Evolutionary conservation across 2,888 invertebrate genomes (phyloP).

Genomic region (Andrena trimmerana): DNA sequence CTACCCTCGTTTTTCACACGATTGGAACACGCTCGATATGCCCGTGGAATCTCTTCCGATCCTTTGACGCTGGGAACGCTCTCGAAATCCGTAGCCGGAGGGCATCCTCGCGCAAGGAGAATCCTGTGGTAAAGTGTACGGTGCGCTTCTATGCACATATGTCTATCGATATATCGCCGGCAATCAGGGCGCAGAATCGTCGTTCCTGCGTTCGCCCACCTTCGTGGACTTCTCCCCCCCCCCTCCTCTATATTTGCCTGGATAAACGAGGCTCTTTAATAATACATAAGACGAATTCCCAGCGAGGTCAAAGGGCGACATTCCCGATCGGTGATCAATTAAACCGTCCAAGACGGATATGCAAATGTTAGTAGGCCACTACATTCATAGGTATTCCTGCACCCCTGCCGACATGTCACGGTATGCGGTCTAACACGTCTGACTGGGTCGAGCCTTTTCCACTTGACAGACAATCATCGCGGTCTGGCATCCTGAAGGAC

Average conservation of each 20-base stretch:
- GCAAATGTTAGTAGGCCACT: slow-evolving; percentile 55
- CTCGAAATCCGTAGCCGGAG: slow-evolving; percentile 59
- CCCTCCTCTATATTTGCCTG: neutral
- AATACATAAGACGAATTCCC: slow-evolving; percentile 71
- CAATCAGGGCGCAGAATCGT: slow-evolving; percentile 41
- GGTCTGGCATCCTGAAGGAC: too few species aligned
- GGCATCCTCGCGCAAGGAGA: slow-evolving; percentile 22
- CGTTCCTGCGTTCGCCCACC: slow-evolving; percentile 26
- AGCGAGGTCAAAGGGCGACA: slow-evolving; percentile 67
- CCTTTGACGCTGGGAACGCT: slow-evolving; percentile 52
- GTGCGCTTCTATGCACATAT: slow-evolving; percentile 9
- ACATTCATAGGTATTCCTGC: slow-evolving; percentile 17
- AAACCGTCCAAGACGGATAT: slow-evolving; percentile 53
- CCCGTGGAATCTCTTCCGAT: slow-evolving; percentile 29
- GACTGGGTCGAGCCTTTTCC: slow-evolving; percentile 23
- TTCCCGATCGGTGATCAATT: slow-evolving; percentile 60
- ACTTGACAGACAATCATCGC: slow-evolving; percentile 2
- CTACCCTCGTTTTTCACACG: slow-evolving; percentile 20
- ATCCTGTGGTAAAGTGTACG: slow-evolving; percentile 5
- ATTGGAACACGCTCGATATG: slow-evolving; percentile 36
- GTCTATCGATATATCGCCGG: slow-evolving; percentile 21
- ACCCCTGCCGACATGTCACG: neutral
- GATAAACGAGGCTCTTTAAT: slow-evolving; percentile 70
- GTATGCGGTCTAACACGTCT: neutral
- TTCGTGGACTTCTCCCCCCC: neutral